Evolutionary conservation across 2,888 invertebrate genomes (phyloP).

Genomic region (Orthosia incerta): DNA sequence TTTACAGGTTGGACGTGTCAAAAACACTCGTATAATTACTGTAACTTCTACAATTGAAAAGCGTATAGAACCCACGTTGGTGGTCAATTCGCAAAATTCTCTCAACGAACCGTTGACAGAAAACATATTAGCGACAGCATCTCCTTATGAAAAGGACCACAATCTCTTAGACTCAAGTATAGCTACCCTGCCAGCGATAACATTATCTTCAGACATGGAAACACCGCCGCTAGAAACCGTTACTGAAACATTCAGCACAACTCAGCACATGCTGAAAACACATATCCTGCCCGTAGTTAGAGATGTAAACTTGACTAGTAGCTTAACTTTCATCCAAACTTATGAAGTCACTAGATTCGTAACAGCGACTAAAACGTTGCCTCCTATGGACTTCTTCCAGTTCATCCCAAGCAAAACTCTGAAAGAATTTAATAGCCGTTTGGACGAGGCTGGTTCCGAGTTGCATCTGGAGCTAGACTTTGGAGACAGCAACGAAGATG

Average conservation of each 20-base stretch:
- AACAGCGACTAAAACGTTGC: constrained; percentile 97
- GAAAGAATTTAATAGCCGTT: constrained; percentile 96
- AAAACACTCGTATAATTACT: constrained; percentile 96
- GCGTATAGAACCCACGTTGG: constrained; percentile 92
- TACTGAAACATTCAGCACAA: constrained; percentile 97
- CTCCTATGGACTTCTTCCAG: constrained; percentile 96
- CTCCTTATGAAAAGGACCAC: constrained; percentile 94
- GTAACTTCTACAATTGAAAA: constrained; percentile 97
- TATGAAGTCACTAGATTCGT: constrained; percentile 96
- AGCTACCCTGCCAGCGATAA: constrained; percentile 95
- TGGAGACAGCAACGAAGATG: constrained; percentile 94
- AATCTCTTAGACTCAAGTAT: constrained; percentile 94
- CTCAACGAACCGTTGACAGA: constrained; percentile 95
- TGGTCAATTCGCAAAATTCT: constrained; percentile 90
- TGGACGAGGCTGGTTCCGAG: constrained; percentile 97
- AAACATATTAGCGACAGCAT: constrained; percentile 95
- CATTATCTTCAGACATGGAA: constrained; percentile 94
- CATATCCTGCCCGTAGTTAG: constrained; percentile 96
- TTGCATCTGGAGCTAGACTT: constrained; percentile 96
- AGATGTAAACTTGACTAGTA: constrained; percentile 93
- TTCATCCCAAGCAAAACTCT: constrained; percentile 96
- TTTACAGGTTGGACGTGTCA: constrained; percentile 95
- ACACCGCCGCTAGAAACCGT: constrained; percentile 97
- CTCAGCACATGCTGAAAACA: constrained; percentile 96
- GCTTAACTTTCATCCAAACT: constrained; percentile 96